A percentile compares a stretch with the other conserved stretches of the same genome.
Conservation (phyloP, 2,888 invertebrate genomes). For the Tenthredo notha region DNA sequence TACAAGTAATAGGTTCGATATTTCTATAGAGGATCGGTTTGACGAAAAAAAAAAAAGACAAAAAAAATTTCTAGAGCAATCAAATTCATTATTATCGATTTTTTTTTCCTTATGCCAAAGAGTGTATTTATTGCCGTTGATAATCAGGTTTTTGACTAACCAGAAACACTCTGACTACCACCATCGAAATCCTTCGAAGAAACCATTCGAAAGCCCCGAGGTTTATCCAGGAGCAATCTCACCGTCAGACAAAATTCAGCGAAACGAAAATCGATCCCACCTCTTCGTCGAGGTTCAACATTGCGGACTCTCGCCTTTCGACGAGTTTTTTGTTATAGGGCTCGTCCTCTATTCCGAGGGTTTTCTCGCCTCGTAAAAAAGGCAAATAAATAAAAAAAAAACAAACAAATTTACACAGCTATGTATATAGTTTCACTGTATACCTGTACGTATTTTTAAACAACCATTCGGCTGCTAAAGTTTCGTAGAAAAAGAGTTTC, state of each 20-base stretch:
- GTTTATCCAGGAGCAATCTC: constrained; percentile 30
- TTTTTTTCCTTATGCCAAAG: not conserved
- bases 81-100: not conserved
- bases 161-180: constrained; percentile 2
- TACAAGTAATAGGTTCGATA: not conserved
- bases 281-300: not conserved
- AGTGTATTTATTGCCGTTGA: constrained; percentile 15
- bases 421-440: not conserved
- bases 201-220: constrained; percentile 13
- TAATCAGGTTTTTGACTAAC: constrained; percentile 4
- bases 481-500: not conserved
- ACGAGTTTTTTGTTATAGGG: not conserved
- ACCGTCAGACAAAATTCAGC: constrained; percentile 40
- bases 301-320: not conserved
- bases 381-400: not conserved
- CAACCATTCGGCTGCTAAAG: not conserved
- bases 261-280: constrained; percentile 33
- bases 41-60: not conserved
- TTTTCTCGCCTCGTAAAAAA: constrained; percentile 22
- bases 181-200: constrained; percentile 10
- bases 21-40: not conserved
- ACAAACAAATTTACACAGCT: not conserved
- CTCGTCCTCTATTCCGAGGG: not conserved
- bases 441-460: not conserved
- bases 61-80: not conserved